These are phyloP conservation scores for Parnassius orleans DNA, from an alignment of 2,888 invertebrate species.

Conservation along the genomic window DNA sequence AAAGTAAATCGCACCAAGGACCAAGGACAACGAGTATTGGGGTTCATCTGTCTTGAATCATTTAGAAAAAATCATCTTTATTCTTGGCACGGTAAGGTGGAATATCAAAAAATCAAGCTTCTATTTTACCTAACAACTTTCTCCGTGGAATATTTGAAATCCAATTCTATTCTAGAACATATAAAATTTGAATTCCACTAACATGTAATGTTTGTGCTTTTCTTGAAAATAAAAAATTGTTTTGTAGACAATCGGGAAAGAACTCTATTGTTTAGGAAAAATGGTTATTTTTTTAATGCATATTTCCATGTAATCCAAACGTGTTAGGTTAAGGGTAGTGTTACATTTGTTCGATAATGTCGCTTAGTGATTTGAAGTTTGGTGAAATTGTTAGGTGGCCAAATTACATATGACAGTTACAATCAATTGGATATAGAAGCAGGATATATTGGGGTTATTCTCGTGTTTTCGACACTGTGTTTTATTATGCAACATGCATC, in stretches of 20 bases:
- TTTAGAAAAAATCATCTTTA: neutral
- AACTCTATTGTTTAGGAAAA: neutral
- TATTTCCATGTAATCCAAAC: slow-evolving; percentile 3
- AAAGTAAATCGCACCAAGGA: slow-evolving; percentile 19
- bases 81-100: neutral
- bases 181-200: slow-evolving; percentile 9
- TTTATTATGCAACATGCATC: too few species aligned
- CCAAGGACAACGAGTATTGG: slow-evolving; percentile 18
- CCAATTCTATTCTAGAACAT: neutral
- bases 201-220: slow-evolving; percentile 5
- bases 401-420: too few species aligned
- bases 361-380: too few species aligned
- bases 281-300: slow-evolving; percentile 10
- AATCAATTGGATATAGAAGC: too few species aligned
- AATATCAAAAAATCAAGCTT: neutral
- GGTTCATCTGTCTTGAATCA: neutral
- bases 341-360: slow-evolving; percentile 9
- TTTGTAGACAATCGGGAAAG: neutral
- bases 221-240: slow-evolving; percentile 4
- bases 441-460: too few species aligned
- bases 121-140: neutral
- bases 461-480: too few species aligned
- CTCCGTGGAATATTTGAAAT: slow-evolving; percentile 1
- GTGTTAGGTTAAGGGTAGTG: slow-evolving; percentile 18
- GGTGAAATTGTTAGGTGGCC: too few species aligned